Percentiles rank a stretch among this genome's conserved stretches.
These are phyloP conservation scores for Mystacornis crossleyi DNA, from an alignment of 2,113 vertebrate species.

Conservation along the genomic window DNA sequence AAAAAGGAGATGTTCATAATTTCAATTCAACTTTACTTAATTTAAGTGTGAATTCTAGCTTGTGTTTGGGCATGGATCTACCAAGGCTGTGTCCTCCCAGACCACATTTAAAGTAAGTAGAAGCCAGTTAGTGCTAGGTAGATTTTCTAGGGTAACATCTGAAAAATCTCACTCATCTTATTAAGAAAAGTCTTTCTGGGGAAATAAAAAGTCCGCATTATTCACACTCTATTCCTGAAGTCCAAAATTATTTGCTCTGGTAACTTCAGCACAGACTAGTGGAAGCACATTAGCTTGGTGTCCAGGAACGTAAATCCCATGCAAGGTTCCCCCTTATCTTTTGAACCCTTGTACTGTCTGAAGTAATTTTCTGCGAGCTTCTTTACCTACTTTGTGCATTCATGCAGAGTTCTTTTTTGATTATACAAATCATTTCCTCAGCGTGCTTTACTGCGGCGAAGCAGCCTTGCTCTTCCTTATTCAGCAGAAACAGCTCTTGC, in stretches of 20 bases:
- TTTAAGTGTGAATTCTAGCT: background rate
- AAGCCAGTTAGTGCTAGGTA: background rate
- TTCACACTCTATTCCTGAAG: background rate
- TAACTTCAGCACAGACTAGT: background rate
- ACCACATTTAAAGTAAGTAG: background rate
- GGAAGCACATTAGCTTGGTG: background rate
- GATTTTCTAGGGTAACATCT: background rate
- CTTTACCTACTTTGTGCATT: background rate
- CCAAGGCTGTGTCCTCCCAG: background rate
- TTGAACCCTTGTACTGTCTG: background rate
- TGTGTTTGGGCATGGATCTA: background rate
- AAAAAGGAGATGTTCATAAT: background rate
- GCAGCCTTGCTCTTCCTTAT: background rate
- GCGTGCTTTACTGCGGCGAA: accelerated
- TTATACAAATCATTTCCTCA: background rate
- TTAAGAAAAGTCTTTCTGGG: background rate
- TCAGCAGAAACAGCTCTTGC: background rate
- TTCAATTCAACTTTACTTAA: background rate
- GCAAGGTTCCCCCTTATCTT: background rate
- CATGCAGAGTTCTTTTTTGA: background rate
- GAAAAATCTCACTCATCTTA: background rate
- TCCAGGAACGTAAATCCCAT: background rate
- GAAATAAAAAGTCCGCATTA: background rate
- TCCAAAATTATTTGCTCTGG: background rate
- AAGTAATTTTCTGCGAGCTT: background rate